Evolutionary conservation across 2,888 invertebrate species (phyloP).

Genomic region (Temnothorax rugatulus): DNA sequence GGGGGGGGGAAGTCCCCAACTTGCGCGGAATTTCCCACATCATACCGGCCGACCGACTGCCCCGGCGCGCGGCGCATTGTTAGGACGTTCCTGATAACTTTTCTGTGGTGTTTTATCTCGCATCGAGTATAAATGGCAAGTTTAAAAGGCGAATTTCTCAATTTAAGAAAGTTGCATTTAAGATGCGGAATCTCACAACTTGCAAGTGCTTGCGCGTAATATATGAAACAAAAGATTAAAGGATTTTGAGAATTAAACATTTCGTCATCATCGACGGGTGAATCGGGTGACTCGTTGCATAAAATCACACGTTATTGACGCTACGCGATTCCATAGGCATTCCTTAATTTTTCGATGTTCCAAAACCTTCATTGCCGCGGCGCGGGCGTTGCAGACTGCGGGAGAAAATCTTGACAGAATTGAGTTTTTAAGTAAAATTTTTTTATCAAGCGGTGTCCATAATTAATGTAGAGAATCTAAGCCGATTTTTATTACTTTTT

Average conservation of each 20-base stretch:
- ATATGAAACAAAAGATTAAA: not conserved
- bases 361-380: not conserved
- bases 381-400: not conserved
- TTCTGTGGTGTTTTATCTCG: constrained; percentile 60
- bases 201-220: not conserved
- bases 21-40: constrained; percentile 78
- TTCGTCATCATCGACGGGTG: not conserved
- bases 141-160: not conserved
- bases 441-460: too few relatives aligned
- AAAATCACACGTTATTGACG: too few relatives aligned
- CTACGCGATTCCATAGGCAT: not conserved
- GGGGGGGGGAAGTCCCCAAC: constrained; percentile 58
- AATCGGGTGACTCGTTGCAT: not conserved
- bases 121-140: constrained; percentile 14
- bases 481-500: too few relatives aligned
- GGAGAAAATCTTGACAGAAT: constrained; percentile 47
- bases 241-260: too few relatives aligned
- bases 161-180: not conserved
- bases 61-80: constrained; percentile 74
- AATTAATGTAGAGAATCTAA: too few relatives aligned
- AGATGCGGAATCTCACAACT: not conserved
- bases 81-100: constrained; percentile 74
- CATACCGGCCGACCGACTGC: constrained; percentile 77
- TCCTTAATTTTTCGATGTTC: not conserved
- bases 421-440: too few relatives aligned